Percentiles rank a stretch among this genome's conserved stretches.
Evolutionary conservation across 2,888 invertebrate genomes (phyloP).

Genomic region (Lordiphosa fenestrarum): DNA sequence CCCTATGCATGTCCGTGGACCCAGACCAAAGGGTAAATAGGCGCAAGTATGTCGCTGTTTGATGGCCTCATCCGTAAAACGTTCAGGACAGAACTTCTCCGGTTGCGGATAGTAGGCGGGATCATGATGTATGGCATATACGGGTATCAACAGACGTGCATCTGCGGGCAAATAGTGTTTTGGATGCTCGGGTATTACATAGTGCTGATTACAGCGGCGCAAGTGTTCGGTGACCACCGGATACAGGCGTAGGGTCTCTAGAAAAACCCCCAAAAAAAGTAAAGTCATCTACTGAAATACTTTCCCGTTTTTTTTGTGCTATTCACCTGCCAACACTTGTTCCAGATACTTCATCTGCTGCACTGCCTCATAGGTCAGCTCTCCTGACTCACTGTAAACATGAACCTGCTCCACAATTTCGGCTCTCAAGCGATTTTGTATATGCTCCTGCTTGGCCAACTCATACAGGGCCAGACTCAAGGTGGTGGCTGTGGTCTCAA

Average conservation of each 20-base stretch:
- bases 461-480: constrained; percentile 81
- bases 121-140: constrained; percentile 83
- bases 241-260: too few relatives aligned
- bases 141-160: constrained; percentile 81
- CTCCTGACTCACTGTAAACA: constrained; percentile 61
- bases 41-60: constrained; percentile 72
- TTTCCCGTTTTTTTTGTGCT: constrained; percentile 43
- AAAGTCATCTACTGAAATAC: too few relatives aligned
- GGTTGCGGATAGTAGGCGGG: constrained; percentile 83
- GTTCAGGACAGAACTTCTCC: constrained; percentile 83
- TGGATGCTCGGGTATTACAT: constrained; percentile 77
- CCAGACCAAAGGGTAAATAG: constrained; percentile 77
- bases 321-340: constrained; percentile 80
- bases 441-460: constrained; percentile 56
- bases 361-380: constrained; percentile 76
- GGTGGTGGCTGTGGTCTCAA: constrained; percentile 84
- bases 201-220: constrained; percentile 74
- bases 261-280: too few relatives aligned
- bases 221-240: constrained; percentile 60
- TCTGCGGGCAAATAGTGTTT: constrained; percentile 74
- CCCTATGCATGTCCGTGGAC: constrained; percentile 75
- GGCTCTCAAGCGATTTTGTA: constrained; percentile 73
- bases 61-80: constrained; percentile 82
- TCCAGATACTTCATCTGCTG: constrained; percentile 81
- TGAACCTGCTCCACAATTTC: constrained; percentile 77